Percentiles rank a stretch among this genome's conserved stretches.
Evolutionary conservation across 2,113 vertebrate species (phyloP).

Genomic region (Himantopus leucocephalus): DNA sequence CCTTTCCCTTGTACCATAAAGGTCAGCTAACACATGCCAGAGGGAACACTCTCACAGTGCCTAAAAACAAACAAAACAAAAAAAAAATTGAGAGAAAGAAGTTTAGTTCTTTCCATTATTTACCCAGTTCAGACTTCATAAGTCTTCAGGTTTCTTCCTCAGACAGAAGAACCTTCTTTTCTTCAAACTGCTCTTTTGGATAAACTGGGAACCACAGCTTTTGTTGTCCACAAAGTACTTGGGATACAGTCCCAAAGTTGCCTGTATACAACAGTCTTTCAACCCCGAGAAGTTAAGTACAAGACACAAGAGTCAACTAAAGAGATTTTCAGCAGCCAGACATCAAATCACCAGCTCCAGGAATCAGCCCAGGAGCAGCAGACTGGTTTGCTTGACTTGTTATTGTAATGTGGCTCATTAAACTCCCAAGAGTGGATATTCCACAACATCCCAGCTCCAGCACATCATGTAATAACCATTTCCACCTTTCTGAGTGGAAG

Average conservation of each 20-base stretch:
- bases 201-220: neutral
- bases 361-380: slow-evolving; percentile 32
- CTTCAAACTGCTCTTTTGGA: neutral
- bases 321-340: slow-evolving; percentile 27
- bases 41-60: neutral
- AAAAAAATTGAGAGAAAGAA: neutral
- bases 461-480: slow-evolving; percentile 19
- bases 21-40: neutral
- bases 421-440: slow-evolving; percentile 11
- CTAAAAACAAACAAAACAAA: neutral
- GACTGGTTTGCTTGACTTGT: slow-evolving; percentile 37
- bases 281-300: neutral
- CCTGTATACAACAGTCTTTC: neutral
- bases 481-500: neutral
- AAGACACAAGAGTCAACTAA: neutral
- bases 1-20: neutral
- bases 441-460: slow-evolving; percentile 4
- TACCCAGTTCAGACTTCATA: neutral
- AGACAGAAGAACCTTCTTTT: neutral
- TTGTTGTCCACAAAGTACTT: neutral
- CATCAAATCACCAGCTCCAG: slow-evolving; percentile 37
- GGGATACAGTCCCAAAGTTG: neutral
- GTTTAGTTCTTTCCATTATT: neutral
- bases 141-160: neutral
- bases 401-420: slow-evolving; percentile 36